Conservation (phyloP, 2,888 invertebrate species). For the Syrista parreyssii region DNA sequence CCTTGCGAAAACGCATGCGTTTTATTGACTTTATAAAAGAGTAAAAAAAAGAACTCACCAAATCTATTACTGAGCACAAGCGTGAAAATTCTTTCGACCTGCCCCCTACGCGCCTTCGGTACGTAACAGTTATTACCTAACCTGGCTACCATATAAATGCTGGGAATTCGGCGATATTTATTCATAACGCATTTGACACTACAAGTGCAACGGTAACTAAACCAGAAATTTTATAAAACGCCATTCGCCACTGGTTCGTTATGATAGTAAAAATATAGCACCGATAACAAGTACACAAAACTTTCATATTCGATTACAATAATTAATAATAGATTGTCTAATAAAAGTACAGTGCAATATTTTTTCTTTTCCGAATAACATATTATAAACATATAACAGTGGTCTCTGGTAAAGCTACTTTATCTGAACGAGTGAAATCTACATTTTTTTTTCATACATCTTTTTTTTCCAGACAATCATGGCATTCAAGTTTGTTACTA, state of each 20-base stretch:
- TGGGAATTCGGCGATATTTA: slow-evolving; percentile 13
- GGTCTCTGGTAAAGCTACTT: not conserved
- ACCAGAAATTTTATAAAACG: not conserved
- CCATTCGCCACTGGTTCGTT: not conserved
- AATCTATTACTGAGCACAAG: not conserved
- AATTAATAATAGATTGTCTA: not conserved
- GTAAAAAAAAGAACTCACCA: not conserved
- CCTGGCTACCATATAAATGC: slow-evolving; percentile 12
- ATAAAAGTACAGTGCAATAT: not conserved
- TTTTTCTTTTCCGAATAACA: not conserved
- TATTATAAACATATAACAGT: not conserved
- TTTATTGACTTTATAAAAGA: not conserved
- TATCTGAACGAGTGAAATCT: not conserved
- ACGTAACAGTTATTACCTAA: slow-evolving; percentile 16
- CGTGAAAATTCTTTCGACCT: slow-evolving; percentile 18
- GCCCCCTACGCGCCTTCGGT: not conserved
- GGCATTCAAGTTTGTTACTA: slow-evolving; percentile 16
- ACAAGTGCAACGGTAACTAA: not conserved
- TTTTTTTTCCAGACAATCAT: slow-evolving; percentile 7
- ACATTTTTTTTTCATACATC: not conserved
- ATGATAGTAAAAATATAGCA: not conserved
- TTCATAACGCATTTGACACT: slow-evolving; percentile 14
- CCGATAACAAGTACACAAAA: not conserved
- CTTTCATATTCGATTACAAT: not conserved
- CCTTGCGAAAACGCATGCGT: slow-evolving; percentile 3